Percentiles rank a stretch among this genome's conserved stretches.
Evolutionary conservation across 2,797 vertebrate species (phyloP).

Genomic region (Columba guinea): DNA sequence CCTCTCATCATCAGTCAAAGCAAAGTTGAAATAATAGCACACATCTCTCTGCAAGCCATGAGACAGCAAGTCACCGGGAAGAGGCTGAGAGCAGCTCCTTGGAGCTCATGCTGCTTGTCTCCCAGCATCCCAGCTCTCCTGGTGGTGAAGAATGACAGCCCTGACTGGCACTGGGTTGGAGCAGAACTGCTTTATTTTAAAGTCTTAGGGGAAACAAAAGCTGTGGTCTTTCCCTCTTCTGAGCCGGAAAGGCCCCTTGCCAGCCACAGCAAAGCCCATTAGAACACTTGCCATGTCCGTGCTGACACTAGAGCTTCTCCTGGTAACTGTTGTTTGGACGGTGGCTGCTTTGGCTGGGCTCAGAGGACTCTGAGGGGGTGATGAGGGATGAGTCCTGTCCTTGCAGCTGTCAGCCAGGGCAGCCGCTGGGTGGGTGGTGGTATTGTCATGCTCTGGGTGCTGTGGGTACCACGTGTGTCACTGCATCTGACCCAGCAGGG

Average conservation of each 20-base stretch:
- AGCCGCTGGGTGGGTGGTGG: neutral
- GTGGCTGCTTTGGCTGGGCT: neutral
- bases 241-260: neutral
- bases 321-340: too few species aligned
- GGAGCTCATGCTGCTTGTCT: neutral
- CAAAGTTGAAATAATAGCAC: neutral
- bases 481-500: neutral
- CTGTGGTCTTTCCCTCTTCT: neutral
- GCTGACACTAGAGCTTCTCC: neutral
- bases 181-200: neutral
- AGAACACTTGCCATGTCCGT: neutral
- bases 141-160: neutral
- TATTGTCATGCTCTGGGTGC: rapidly evolving
- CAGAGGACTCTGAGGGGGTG: neutral
- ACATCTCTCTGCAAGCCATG: neutral
- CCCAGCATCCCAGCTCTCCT: neutral
- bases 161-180: neutral
- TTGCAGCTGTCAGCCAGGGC: too few species aligned
- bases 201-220: neutral
- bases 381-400: neutral
- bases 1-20: neutral
- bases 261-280: neutral
- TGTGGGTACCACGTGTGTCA: neutral
- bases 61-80: neutral
- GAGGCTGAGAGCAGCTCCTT: neutral